Percentiles rank a stretch among this genome's conserved stretches.
phyloP scores from a whole-genome alignment of 2,888 invertebrate species.

The Esperia sulphurella region DNA sequence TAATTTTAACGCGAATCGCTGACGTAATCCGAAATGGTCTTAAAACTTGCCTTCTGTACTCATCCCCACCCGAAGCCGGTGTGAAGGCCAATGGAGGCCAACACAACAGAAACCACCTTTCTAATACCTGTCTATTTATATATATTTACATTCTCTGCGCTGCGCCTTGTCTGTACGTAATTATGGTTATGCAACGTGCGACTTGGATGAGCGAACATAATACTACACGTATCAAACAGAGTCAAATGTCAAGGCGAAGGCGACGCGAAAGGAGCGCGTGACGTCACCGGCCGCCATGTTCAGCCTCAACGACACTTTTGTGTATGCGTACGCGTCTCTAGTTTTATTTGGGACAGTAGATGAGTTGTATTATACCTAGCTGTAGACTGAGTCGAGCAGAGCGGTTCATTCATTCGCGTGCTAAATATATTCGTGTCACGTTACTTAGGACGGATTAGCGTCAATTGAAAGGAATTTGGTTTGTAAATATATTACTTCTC shows the following conservation, averaged over 20 bases:
- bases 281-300: conserved; percentile 69
- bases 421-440: conserved; percentile 7
- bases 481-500: too few species aligned
- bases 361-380: too few species aligned
- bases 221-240: conserved; percentile 22
- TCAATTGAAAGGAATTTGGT: conserved; percentile 4
- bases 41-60: too few species aligned
- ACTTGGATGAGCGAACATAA: conserved; percentile 26
- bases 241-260: conserved; percentile 75
- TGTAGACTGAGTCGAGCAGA: background rate
- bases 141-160: background rate
- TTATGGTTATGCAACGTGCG: conserved; percentile 37
- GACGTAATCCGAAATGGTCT: too few species aligned
- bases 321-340: conserved; percentile 23
- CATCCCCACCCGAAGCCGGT: too few species aligned
- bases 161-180: background rate
- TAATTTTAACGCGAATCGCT: too few species aligned
- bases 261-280: conserved; percentile 66
- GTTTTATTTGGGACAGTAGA: too few species aligned
- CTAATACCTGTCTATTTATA: too few species aligned
- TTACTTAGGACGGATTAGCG: background rate
- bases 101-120: too few species aligned
- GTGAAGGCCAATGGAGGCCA: too few species aligned
- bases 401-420: conserved; percentile 9
- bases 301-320: conserved; percentile 30